Percentiles rank a stretch among this genome's conserved stretches.
phyloP scores from a whole-genome alignment of 2,113 vertebrate species.

The Pituophis catenifer region DNA sequence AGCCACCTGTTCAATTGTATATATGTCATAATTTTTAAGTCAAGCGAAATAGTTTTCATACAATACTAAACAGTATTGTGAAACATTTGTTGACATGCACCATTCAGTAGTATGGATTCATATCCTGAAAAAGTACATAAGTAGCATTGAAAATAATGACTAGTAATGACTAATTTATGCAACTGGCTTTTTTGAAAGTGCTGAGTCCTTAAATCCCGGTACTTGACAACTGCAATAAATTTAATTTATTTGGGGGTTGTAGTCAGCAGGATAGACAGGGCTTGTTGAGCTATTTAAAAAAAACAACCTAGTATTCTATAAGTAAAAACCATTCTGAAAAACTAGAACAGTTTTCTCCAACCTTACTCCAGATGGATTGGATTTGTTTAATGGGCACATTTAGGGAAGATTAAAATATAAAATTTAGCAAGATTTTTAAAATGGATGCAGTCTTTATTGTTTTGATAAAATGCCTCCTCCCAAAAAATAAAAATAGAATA shows the following conservation, averaged over 20 bases:
- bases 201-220: background rate
- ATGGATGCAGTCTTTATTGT: background rate
- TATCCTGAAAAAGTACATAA: slow-evolving; percentile 9
- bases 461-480: background rate
- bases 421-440: background rate
- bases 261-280: background rate
- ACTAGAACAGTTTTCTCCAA: background rate
- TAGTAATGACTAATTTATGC: background rate
- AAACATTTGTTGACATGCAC: background rate
- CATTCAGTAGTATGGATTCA: background rate
- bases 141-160: background rate
- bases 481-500: background rate
- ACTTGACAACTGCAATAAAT: background rate
- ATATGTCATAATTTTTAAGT: background rate
- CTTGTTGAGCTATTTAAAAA: background rate
- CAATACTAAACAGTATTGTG: background rate
- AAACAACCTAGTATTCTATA: background rate
- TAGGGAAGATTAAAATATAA: background rate
- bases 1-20: background rate
- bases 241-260: background rate
- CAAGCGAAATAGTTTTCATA: background rate
- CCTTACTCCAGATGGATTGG: background rate
- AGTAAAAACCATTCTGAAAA: background rate
- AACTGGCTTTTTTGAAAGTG: slow-evolving; percentile 12
- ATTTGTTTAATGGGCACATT: background rate